Percentiles rank a stretch among this genome's conserved stretches.
Conservation (phyloP, 2,113 vertebrate species). For the Otolemur garnettii region DNA sequence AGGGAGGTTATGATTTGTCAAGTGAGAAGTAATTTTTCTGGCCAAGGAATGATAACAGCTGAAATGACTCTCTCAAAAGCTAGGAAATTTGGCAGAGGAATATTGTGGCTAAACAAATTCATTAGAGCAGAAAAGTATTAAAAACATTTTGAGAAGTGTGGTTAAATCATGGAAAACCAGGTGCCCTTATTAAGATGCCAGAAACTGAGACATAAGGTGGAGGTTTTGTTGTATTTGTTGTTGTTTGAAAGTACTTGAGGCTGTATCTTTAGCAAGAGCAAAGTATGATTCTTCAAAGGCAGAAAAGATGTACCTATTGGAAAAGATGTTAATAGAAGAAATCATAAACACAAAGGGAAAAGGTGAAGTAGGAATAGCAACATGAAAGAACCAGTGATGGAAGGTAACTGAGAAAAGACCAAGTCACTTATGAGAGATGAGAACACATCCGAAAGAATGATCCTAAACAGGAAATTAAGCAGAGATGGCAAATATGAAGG, state of each 20-base stretch:
- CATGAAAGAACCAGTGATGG: slow-evolving; percentile 31
- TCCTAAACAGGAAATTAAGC: slow-evolving; percentile 10
- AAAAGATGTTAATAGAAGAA: neutral
- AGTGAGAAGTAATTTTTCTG: slow-evolving; percentile 77
- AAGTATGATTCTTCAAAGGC: neutral
- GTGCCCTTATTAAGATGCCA: slow-evolving; percentile 53
- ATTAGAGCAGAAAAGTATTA: slow-evolving; percentile 76
- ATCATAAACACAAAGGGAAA: neutral
- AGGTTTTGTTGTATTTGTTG: slow-evolving; percentile 59
- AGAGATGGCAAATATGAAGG: neutral
- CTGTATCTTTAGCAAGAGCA: neutral
- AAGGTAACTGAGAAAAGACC: slow-evolving; percentile 17
- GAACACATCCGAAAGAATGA: neutral
- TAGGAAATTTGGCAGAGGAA: slow-evolving; percentile 69
- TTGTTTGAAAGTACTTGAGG: slow-evolving; percentile 42
- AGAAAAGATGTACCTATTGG: neutral
- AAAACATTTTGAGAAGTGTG: slow-evolving; percentile 66
- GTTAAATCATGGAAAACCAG: slow-evolving; percentile 70
- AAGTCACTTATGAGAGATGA: slow-evolving; percentile 34
- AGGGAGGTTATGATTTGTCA: slow-evolving; percentile 73
- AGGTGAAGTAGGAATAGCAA: neutral
- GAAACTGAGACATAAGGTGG: slow-evolving; percentile 22
- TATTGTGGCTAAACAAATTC: slow-evolving; percentile 73
- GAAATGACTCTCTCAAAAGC: slow-evolving; percentile 74
- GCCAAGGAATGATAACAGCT: slow-evolving; percentile 71